Conservation (phyloP, 2,888 invertebrate genomes). For the Lamellibrachia columna region DNA sequence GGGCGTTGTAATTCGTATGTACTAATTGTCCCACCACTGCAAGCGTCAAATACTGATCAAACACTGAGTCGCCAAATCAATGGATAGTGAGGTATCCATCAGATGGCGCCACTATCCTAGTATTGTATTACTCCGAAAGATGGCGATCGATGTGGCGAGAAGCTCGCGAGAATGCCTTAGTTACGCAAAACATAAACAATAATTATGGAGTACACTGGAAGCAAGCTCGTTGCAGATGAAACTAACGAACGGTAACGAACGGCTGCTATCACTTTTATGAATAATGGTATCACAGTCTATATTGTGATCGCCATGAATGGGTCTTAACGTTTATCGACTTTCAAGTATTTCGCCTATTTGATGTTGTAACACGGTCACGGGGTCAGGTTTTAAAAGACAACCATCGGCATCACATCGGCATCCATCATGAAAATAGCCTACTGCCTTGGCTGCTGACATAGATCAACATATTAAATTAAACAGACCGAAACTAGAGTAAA, state of each 20-base stretch:
- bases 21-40: too few relatives aligned
- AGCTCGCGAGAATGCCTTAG: neutral
- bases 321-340: neutral
- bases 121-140: neutral
- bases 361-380: too few relatives aligned
- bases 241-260: conserved; percentile 60
- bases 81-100: neutral
- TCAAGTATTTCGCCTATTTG: neutral
- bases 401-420: too few relatives aligned
- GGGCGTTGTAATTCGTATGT: too few relatives aligned
- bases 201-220: conserved; percentile 65
- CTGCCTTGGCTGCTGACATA: too few relatives aligned
- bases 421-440: too few relatives aligned
- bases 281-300: neutral
- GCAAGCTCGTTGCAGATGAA: conserved; percentile 61
- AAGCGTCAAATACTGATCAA: too few relatives aligned
- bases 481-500: too few relatives aligned
- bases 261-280: neutral
- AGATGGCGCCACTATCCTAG: neutral
- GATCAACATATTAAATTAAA: too few relatives aligned
- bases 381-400: too few relatives aligned
- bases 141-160: neutral
- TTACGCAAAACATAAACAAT: conserved; percentile 39
- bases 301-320: neutral
- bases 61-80: too few relatives aligned